Percentiles rank a stretch among this genome's conserved stretches.
phyloP scores from a whole-genome alignment of 1,140 invertebrate genomes.

The Rhopalosiphum maidis region DNA sequence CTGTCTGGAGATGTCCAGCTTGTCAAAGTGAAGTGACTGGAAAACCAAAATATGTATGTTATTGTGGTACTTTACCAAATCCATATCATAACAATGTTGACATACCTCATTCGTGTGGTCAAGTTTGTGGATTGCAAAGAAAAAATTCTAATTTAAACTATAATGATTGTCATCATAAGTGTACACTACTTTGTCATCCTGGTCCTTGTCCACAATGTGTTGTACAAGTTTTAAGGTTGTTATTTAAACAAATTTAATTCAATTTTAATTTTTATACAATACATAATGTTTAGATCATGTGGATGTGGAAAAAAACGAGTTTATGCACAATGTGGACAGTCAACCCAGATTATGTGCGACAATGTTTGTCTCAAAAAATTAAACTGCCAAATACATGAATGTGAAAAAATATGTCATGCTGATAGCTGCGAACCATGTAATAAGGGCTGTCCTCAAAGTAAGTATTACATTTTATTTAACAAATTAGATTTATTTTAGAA shows the following conservation, averaged over 20 bases:
- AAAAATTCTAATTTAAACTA: conserved; percentile 62
- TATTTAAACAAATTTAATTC: background rate
- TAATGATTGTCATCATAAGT: conserved; percentile 77
- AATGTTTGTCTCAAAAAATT: conserved; percentile 74
- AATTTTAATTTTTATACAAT: background rate
- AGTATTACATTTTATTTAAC: background rate
- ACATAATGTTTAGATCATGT: conserved; percentile 66
- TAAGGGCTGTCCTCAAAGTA: conserved; percentile 60
- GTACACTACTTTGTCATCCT: conserved; percentile 89
- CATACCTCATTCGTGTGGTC: conserved; percentile 88
- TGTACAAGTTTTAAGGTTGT: conserved; percentile 65
- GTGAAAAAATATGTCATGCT: conserved; percentile 68
- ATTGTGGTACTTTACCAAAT: conserved; percentile 70
- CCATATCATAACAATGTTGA: conserved; percentile 69
- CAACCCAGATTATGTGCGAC: conserved; percentile 75
- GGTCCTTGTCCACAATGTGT: conserved; percentile 78
- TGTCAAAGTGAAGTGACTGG: conserved; percentile 78
- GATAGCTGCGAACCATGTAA: conserved; percentile 66
- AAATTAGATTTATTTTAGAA: background rate
- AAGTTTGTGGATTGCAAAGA: conserved; percentile 75
- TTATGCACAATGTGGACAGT: conserved; percentile 75
- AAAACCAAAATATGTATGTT: conserved; percentile 80
- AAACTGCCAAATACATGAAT: conserved; percentile 73
- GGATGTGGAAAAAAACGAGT: conserved; percentile 76
- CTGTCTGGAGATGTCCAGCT: conserved; percentile 88